Conservation (phyloP, 2,113 vertebrate species). For the Sceloporus tristichus region DNA sequence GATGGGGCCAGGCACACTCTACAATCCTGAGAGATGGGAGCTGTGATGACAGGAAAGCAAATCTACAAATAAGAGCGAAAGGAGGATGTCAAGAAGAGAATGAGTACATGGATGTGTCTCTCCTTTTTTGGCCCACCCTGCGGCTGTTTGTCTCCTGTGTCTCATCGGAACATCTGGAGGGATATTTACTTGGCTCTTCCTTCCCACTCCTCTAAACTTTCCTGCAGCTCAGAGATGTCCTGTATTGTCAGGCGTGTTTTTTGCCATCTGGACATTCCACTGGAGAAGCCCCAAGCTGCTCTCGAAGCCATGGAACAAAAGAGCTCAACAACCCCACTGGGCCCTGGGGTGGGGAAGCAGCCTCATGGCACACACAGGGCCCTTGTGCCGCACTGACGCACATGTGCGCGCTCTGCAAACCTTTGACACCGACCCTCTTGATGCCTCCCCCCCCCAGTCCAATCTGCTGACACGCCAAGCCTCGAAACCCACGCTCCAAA, state of each 20-base stretch:
- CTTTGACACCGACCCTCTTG: not conserved
- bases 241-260: accelerated
- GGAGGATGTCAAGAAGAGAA: not conserved
- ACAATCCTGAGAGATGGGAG: not conserved
- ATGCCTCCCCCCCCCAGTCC: not conserved
- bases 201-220: constrained; percentile 1
- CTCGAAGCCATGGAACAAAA: not conserved
- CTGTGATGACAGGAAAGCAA: not conserved
- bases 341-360: not conserved
- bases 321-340: not conserved
- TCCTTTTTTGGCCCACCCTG: constrained; percentile 4
- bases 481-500: not conserved
- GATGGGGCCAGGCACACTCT: not conserved
- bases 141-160: not conserved
- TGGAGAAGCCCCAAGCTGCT: not conserved
- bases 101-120: too few species aligned
- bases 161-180: constrained; percentile 14
- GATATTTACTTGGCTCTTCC: constrained; percentile 15
- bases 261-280: not conserved
- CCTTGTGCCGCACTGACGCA: not conserved
- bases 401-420: not conserved
- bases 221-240: not conserved
- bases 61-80: not conserved
- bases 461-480: constrained; percentile 13
- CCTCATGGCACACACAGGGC: not conserved